Conservation (phyloP, 1,140 invertebrate species). For the Elysia chlorotica region DNA sequence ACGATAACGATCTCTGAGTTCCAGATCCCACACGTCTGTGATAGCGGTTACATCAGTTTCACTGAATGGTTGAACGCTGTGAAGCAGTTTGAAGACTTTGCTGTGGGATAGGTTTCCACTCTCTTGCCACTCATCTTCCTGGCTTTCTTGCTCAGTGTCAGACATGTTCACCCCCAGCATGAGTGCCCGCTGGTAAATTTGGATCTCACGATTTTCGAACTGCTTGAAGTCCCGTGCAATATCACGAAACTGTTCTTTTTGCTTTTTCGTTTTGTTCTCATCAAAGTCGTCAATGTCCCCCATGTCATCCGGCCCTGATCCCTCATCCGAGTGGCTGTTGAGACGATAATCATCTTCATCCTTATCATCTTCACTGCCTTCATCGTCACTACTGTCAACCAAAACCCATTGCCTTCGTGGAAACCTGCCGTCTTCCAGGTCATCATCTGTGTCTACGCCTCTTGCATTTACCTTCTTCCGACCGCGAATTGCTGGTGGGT, state of each 20-base stretch:
- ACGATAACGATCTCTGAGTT: slow-evolving; percentile 2
- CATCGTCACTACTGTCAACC: background rate
- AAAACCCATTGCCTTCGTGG: too few relatives aligned
- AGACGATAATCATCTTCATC: slow-evolving; percentile 6
- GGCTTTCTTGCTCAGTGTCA: background rate
- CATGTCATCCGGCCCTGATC: too few relatives aligned
- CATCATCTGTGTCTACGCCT: background rate
- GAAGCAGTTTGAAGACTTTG: slow-evolving; percentile 23
- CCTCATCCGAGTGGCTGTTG: too few relatives aligned
- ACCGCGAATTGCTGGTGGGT: background rate
- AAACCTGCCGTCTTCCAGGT: too few relatives aligned
- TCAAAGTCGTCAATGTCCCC: background rate
- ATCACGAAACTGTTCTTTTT: slow-evolving; percentile 15
- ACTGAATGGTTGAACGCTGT: slow-evolving; percentile 24
- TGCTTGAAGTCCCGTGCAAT: slow-evolving; percentile 23
- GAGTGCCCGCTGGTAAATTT: slow-evolving; percentile 2
- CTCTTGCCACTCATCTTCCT: background rate
- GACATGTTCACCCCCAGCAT: background rate
- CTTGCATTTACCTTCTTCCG: background rate
- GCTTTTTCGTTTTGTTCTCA: background rate
- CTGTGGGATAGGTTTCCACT: slow-evolving; percentile 18
- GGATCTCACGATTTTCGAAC: slow-evolving; percentile 10
- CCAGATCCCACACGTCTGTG: slow-evolving; percentile 15
- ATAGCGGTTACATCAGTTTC: slow-evolving; percentile 13
- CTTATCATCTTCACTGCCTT: slow-evolving; percentile 24